A percentile compares a stretch with the other conserved stretches of the same genome.
These are phyloP conservation scores for Euborellia annulipes DNA, from an alignment of 1,140 invertebrate genomes.

Conservation along the genomic window DNA sequence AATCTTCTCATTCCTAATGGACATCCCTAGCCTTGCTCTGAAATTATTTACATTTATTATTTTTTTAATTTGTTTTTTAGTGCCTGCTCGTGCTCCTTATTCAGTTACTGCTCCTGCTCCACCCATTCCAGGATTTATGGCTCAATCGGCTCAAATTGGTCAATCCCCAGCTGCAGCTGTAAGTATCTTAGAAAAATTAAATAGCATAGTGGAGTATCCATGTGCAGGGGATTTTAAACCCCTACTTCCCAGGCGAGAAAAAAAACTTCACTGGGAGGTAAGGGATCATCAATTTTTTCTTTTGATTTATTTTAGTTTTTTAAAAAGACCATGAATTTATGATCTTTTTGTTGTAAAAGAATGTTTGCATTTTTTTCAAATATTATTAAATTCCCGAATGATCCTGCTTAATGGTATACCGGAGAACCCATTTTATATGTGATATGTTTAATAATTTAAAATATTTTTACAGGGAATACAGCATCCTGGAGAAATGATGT, in stretches of 20 bases:
- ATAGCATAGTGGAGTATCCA: no score
- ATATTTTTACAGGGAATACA: constrained; percentile 24
- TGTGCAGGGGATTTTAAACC: no score
- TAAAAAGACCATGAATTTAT: no score
- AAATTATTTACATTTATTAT: no score
- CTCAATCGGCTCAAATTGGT: constrained; percentile 15
- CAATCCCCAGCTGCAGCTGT: constrained; percentile 13
- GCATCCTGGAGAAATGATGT: constrained; percentile 26
- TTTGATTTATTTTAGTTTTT: no score
- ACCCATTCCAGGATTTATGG: constrained; percentile 22
- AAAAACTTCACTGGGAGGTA: constrained; percentile 86
- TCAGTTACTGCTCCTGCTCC: constrained; percentile 28
- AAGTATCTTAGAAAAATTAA: constrained; percentile 7
- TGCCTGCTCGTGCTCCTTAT: constrained; percentile 33
- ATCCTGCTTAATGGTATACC: no score
- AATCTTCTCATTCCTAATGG: no score
- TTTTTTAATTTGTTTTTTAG: constrained; percentile 16
- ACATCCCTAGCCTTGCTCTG: no score
- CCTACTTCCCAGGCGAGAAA: no score
- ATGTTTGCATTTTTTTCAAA: neutral
- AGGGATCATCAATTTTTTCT: no score
- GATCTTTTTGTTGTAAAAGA: neutral
- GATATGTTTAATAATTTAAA: constrained; percentile 7
- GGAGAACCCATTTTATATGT: no score
- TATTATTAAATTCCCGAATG: no score